Evolutionary conservation across 2,797 vertebrate species (phyloP).

Genomic region (Neoniphon sammara): DNA sequence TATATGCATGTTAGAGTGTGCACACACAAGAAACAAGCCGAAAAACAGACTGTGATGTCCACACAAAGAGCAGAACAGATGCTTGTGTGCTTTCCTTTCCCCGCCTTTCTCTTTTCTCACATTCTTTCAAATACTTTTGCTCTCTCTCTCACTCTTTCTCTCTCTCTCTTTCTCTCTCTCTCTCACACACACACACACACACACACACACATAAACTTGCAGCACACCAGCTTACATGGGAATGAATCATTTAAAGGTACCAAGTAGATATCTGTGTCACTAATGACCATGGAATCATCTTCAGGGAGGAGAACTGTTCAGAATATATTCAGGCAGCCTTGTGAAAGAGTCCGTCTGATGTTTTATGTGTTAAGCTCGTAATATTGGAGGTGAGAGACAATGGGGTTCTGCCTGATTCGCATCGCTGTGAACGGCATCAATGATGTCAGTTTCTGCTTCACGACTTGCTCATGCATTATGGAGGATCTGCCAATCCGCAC

Average conservation of each 20-base stretch:
- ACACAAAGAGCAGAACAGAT: neutral
- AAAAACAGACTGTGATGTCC: neutral
- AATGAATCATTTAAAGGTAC: slow-evolving; percentile 48
- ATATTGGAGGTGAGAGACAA: neutral
- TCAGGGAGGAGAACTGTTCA: slow-evolving; percentile 23
- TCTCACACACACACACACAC: slow-evolving; percentile 4
- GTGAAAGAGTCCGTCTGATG: neutral
- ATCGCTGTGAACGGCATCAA: neutral
- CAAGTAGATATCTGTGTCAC: slow-evolving; percentile 34
- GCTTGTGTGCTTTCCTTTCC: neutral
- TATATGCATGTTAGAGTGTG: neutral
- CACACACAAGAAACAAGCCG: neutral
- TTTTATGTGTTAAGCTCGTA: slow-evolving; percentile 4
- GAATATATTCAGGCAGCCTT: slow-evolving; percentile 24
- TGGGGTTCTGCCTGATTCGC: neutral
- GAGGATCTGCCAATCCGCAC: neutral
- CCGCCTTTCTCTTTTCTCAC: neutral
- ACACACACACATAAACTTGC: slow-evolving; percentile 15
- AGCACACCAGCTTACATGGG: slow-evolving; percentile 39
- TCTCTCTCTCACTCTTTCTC: neutral
- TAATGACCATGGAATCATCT: slow-evolving; percentile 25
- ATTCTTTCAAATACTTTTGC: neutral
- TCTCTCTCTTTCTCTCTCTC: neutral
- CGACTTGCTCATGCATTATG: slow-evolving; percentile 14
- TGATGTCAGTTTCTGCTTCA: neutral